Conservation (phyloP, 2,797 vertebrate species). For the Ptychobarbus kaznakovi region DNA sequence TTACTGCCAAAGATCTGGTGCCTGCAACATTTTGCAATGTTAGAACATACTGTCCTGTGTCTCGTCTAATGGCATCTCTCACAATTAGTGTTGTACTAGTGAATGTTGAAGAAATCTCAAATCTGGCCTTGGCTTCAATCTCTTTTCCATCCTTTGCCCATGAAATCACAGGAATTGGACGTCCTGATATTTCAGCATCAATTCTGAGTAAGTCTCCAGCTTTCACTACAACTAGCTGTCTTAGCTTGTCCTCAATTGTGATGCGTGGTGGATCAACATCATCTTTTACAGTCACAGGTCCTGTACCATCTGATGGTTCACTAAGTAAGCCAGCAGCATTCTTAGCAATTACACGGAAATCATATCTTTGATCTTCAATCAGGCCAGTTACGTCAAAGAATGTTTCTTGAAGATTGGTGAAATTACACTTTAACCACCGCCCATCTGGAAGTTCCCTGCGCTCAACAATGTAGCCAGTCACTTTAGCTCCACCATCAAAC, state of each 20-base stretch:
- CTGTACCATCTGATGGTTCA: slow-evolving; percentile 91
- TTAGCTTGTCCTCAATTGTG: slow-evolving; percentile 90
- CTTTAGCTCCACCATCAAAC: slow-evolving; percentile 95
- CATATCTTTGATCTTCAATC: slow-evolving; percentile 91
- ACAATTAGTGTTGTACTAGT: slow-evolving; percentile 83
- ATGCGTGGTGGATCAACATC: slow-evolving; percentile 94
- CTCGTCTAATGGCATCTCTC: slow-evolving; percentile 91
- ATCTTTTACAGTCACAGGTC: slow-evolving; percentile 92
- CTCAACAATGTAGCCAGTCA: slow-evolving; percentile 95
- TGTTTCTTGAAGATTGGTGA: slow-evolving; percentile 91
- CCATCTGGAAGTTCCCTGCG: slow-evolving; percentile 89
- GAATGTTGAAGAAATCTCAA: slow-evolving; percentile 88
- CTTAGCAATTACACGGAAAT: slow-evolving; percentile 93
- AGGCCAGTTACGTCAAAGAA: slow-evolving; percentile 92
- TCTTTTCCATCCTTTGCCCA: slow-evolving; percentile 94
- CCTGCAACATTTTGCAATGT: slow-evolving; percentile 92
- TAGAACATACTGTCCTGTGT: slow-evolving; percentile 93
- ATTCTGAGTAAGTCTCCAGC: slow-evolving; percentile 93
- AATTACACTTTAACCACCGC: slow-evolving; percentile 98
- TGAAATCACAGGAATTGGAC: slow-evolving; percentile 89
- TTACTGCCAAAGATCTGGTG: slow-evolving; percentile 84
- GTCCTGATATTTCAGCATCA: slow-evolving; percentile 89
- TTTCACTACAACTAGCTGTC: slow-evolving; percentile 88
- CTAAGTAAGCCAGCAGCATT: slow-evolving; percentile 93
- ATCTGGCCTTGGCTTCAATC: slow-evolving; percentile 90